phyloP scores from a whole-genome alignment of 2,888 invertebrate genomes.

The Meta bourneti region DNA sequence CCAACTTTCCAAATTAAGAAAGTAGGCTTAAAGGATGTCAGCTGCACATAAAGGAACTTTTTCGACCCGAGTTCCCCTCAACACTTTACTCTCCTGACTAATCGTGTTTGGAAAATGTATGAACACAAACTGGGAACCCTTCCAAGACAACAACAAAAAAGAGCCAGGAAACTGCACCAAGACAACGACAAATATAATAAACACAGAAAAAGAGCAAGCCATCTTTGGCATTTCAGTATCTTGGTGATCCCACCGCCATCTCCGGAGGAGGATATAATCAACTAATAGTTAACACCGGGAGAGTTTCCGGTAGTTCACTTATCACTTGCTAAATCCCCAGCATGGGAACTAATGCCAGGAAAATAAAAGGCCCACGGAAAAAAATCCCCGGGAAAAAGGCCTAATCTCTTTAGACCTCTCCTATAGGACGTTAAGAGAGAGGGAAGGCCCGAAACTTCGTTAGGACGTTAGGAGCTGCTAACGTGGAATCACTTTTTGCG shows the following conservation, averaged over 20 bases:
- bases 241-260: neutral
- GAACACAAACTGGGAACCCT: conserved; percentile 13
- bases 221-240: conserved; percentile 14
- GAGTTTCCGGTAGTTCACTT: conserved; percentile 55
- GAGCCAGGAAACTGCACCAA: neutral
- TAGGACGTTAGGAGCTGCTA: neutral
- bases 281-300: conserved; percentile 60
- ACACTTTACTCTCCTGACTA: neutral
- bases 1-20: neutral
- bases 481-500: conserved; percentile 43
- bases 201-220: neutral
- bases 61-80: neutral
- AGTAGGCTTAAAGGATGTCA: neutral
- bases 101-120: conserved; percentile 21
- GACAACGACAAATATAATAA: neutral
- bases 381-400: conserved; percentile 22
- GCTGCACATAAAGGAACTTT: neutral
- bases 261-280: conserved; percentile 53
- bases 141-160: conserved; percentile 1
- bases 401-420: conserved; percentile 44
- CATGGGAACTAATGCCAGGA: conserved; percentile 41
- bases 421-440: conserved; percentile 27
- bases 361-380: conserved; percentile 6
- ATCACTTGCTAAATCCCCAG: conserved; percentile 50
- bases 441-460: conserved; percentile 50